Evolutionary conservation across 2,888 invertebrate species (phyloP), one percentile per base, ranked within the genome.

Genomic region (Pinctada fucata): DNA sequence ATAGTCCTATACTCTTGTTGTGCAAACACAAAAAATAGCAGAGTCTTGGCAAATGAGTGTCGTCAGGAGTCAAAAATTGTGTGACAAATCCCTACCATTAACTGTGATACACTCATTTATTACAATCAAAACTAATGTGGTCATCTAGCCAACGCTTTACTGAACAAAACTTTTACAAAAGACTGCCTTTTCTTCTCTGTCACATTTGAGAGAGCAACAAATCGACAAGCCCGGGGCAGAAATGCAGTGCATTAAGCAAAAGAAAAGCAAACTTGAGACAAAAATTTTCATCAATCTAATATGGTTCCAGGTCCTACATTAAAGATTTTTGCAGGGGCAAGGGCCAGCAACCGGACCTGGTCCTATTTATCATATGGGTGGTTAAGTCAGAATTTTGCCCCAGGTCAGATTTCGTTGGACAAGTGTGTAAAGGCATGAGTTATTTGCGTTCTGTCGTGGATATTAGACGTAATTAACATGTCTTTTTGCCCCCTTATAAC

Each of bases 81-180:
- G 31, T 31, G 31, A 31, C 31, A 31, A 31, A 31, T 31, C 31
- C 31, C 31, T 31, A 31, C 31, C 31, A 31, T 58, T 10, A 58
- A 58, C 58, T 58, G 58, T 58, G 58, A 58, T 58, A 58, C 58
- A 58, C 58, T 58, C 58, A 58, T 58, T 58, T 58, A 58, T 58
- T 10, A 58, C 13, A 6, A 58, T 58, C 58, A 58, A 58, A 13
- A 58, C 58, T 10, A 6, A 13, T 6, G 13, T 13, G 58, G 13
- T 58, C 13, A 13, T 58, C 58, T 10, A 58, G 58, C 0, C 58
- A 10, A 58, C 8, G 6, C 13, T 58, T 58, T 13, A 58, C 0
- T 10, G 58, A 58, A 58, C 6, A 58, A 58, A 13, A 10, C 58
- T 13, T 10, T 10, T 58, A 58, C 6, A 58, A 6, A n/a, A n/a